These are phyloP conservation scores for Chrysocyon brachyurus DNA, from an alignment of 2,797 vertebrate species.

Conservation along the genomic window DNA sequence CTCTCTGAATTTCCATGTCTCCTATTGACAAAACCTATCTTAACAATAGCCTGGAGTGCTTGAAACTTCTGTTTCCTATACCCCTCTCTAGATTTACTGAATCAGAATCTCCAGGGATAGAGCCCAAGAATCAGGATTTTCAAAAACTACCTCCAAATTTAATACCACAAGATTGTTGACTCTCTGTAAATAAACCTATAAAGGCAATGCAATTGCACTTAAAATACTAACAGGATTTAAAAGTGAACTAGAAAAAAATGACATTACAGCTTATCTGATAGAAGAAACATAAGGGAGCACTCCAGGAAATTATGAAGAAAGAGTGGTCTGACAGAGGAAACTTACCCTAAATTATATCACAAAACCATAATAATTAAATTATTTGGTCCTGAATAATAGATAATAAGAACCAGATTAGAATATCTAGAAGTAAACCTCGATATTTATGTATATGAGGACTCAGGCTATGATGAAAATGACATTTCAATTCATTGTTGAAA, in stretches of 20 bases:
- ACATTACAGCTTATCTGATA: neutral
- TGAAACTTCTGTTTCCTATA: neutral
- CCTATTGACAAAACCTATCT: neutral
- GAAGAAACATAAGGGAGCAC: neutral
- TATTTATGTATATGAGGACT: neutral
- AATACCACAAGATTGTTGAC: neutral
- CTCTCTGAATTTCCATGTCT: neutral
- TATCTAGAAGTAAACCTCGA: constrained; percentile 23
- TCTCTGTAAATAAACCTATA: neutral
- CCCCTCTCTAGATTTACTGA: neutral
- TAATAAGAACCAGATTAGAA: constrained; percentile 9
- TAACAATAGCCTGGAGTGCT: neutral
- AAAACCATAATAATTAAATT: constrained; percentile 19
- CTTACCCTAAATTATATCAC: neutral
- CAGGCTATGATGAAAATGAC: constrained; percentile 7
- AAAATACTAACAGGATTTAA: neutral
- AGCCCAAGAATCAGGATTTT: neutral
- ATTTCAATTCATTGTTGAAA: constrained; percentile 39
- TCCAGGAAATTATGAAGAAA: neutral
- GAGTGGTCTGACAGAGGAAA: neutral
- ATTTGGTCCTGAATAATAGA: neutral
- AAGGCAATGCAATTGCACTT: neutral
- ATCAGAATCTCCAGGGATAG: neutral
- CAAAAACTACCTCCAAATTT: neutral
- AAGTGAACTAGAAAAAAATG: neutral